Evolutionary conservation across 2,888 invertebrate species (phyloP), one percentile per base, ranked within the genome.

Genomic region (Lithophane ornitopus): DNA sequence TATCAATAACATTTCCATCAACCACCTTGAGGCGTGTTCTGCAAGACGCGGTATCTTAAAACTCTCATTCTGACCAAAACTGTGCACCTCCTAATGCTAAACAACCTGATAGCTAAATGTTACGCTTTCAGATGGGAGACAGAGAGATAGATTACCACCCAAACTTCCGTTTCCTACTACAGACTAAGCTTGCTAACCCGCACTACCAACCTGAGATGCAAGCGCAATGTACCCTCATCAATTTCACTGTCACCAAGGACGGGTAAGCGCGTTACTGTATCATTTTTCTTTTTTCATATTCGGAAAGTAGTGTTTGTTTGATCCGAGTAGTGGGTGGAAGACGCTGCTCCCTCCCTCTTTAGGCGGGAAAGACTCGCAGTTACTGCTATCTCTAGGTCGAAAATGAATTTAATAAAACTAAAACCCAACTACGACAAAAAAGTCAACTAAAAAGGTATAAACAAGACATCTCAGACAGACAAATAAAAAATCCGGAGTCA

Each of bases 161-260:
- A 0, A 97, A 96, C 66, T 99, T 99, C 95, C 97, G 98, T 16
- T 96, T 99, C 8, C 97, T 99, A 82, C 93, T 99, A 0, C 99
- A 99, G 92, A 99, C 99, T 0, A 99, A 99, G 94, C 94, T 99
- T 80, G 99, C 98, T 1, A 99, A 99, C 95, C 99, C 99, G 0
- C 99, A 99, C 95, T 99, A 99, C 92, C 99, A 99, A 91, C 99
- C 99, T 0, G 99, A 99, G 95, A 98, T 99, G 97, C 99, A 99
- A 94, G 99, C 99, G 0, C 99, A 99, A 95, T 98, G 99, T 12
- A 99, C 99, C 0, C 97, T 99, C 26, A 99, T 99, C 81, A 99
- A 99, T 94, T 99, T 99, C 90, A 99, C 99, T 2, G 99, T 99
- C 3, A 99, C 99, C 0, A 97, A 98, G 90, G 99, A 99, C 93